Evolutionary conservation across 2,113 vertebrate species (phyloP), one percentile per base, ranked within the genome.

Genomic region (Cervus canadensis): DNA sequence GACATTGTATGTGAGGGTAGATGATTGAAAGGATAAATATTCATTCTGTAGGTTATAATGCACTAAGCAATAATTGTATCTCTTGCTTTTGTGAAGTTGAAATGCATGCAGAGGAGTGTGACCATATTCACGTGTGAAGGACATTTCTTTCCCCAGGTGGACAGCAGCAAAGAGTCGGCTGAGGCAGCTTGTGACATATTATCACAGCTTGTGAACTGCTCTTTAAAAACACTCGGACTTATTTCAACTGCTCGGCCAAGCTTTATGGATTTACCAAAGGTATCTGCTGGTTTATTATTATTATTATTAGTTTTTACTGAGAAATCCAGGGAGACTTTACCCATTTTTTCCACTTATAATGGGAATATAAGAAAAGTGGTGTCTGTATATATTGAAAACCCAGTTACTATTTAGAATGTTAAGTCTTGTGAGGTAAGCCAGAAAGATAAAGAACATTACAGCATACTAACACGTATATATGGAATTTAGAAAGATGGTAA

Each of bases 231-330:
- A 54, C 99, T 99, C 97, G 99, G 99, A 95, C 99, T 99, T 97
- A 99, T 99, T 98, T 99, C 99, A 82, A 99, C 99, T 48, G 99
- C 99, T 93, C 99, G 99, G 87, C 99, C 99, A 98, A 99, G 99
- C 98, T 99, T 99, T 98, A 99, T 99, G 99, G 99, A 99, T 98
- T 99, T 99, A 98, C 99, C 99, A 97, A 99, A 99, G 99, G 99
- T 99, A 99, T 60, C 88, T 97, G 88, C 74, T 84, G 25, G 1
- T 64, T 30, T 89, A n/a, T 19, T 21, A 91, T 21, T 87, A 40
- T 89, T 45, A 11, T 48, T 76, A 59, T 56, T 86, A 36, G 9
- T 10, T 78, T 4, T 92, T 96, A 71, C 15, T 89, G 83, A 94
- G 89, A 96, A 89, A 64, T 90, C 7, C 36, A 45, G 26, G 94